Evolutionary conservation across 2,113 vertebrate genomes (phyloP), one percentile per base, ranked within the genome.

Genomic region (Psilopogon haemacephalus): DNA sequence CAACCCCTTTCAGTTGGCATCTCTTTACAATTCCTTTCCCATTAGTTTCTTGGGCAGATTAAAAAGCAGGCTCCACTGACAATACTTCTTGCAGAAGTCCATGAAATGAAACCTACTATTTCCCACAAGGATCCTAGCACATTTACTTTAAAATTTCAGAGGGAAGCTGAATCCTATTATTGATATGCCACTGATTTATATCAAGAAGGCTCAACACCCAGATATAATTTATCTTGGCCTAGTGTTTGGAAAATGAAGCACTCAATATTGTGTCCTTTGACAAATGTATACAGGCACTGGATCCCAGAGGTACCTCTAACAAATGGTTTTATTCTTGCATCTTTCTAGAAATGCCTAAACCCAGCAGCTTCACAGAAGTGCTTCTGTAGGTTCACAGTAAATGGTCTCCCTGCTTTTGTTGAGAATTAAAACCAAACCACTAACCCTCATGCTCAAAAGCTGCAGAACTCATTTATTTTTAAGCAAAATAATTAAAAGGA

Each of bases 121-220:
- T 95, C 93, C 94, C 95, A 86, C 71, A 72, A 92, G 95, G 75
- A 88, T 88, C 75, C 83, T 65, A 90, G 77, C 63, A 91, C n/a
- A 92, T 94, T 88, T 94, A 86, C 87, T 96, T 94, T 79, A 90
- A 90, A 74, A 72, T 85, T 80, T 93, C 84, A 83, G 52, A 71
- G 73, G 32, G 76, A 89, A 88, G 86, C 93, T 87, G 92, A 96
- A 91, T 93, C 77, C 65, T 83, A 67, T 95, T 97, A 97, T 97
- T 97, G 94, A 97, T 97, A 97, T 83, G 44, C 86, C 95, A 94
- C 95, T 97, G 96, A 97, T 97, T 97, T 96, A 97, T 97, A 96
- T 72, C 82, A 94, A 90, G 95, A 94, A 89, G 83, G 89, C 82
- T 92, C 88, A 88, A 79, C 93, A 95, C 63, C 90, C 95, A 96